Conservation (phyloP, 2,888 invertebrate species). For the Tetheella fluctuosa region DNA sequence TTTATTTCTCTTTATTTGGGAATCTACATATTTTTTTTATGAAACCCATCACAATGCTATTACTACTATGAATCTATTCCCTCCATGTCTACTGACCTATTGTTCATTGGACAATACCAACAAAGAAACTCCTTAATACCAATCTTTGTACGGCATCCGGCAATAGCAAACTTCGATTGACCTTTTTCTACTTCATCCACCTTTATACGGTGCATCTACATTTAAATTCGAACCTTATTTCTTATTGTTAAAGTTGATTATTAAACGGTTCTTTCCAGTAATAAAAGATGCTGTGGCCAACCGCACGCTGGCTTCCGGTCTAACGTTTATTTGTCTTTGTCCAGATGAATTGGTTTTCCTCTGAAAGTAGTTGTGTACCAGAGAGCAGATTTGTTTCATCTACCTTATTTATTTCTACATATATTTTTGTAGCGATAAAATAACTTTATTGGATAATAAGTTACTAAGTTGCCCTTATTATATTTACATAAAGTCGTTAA, state of each 20-base stretch:
- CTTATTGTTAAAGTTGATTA: neutral
- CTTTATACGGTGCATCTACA: neutral
- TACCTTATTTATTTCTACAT: no score
- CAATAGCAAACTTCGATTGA: conserved; percentile 9
- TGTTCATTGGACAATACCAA: conserved; percentile 15
- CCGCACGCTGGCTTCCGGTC: neutral
- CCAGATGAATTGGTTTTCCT: neutral
- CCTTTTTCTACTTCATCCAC: neutral
- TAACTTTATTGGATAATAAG: no score
- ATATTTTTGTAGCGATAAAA: no score
- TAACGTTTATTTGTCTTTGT: conserved; percentile 3
- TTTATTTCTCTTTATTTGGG: no score
- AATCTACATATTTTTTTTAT: neutral
- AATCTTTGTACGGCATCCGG: conserved; percentile 15
- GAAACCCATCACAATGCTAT: neutral
- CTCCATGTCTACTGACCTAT: conserved; percentile 11
- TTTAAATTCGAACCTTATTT: neutral
- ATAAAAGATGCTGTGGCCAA: neutral
- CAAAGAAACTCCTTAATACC: conserved; percentile 17
- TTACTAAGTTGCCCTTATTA: no score
- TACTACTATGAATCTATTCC: conserved; percentile 8
- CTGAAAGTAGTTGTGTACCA: neutral
- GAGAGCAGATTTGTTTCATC: neutral
- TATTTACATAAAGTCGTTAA: no score
- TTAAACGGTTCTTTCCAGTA: neutral